phyloP scores from a whole-genome alignment of 2,113 vertebrate species.

The Leptodactylus fuscus region DNA sequence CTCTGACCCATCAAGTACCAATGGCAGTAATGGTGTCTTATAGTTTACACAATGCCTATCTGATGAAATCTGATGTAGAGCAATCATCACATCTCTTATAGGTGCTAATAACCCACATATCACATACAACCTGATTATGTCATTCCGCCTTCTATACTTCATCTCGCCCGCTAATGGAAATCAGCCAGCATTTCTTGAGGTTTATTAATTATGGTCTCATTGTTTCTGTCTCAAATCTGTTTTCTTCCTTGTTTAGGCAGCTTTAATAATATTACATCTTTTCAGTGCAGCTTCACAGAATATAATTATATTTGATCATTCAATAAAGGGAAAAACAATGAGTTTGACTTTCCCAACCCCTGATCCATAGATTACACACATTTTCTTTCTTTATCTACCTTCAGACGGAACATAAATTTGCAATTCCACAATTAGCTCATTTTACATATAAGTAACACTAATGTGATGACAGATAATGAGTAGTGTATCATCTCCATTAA shows the following conservation, averaged over 20 bases:
- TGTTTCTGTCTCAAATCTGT: slow-evolving; percentile 25
- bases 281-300: neutral
- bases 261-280: neutral
- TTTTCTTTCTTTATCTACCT: neutral
- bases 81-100: neutral
- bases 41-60: neutral
- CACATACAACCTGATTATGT: neutral
- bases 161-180: neutral
- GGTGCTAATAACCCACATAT: slow-evolving; percentile 15
- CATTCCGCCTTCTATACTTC: neutral
- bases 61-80: neutral
- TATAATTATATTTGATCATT: slow-evolving; percentile 25
- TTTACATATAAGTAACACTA: neutral
- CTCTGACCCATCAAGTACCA: neutral
- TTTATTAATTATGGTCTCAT: slow-evolving; percentile 42
- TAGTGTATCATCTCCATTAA: neutral
- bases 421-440: neutral
- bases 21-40: neutral
- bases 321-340: neutral
- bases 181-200: neutral
- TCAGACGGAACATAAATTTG: neutral
- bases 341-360: slow-evolving; percentile 19
- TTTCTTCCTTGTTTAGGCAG: slow-evolving; percentile 10
- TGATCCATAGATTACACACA: neutral
- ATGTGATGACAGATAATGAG: slow-evolving; percentile 7